Base-by-base conservation (phyloP, 2,113 vertebrate genomes). In the Marmota flaviventris region DNA sequence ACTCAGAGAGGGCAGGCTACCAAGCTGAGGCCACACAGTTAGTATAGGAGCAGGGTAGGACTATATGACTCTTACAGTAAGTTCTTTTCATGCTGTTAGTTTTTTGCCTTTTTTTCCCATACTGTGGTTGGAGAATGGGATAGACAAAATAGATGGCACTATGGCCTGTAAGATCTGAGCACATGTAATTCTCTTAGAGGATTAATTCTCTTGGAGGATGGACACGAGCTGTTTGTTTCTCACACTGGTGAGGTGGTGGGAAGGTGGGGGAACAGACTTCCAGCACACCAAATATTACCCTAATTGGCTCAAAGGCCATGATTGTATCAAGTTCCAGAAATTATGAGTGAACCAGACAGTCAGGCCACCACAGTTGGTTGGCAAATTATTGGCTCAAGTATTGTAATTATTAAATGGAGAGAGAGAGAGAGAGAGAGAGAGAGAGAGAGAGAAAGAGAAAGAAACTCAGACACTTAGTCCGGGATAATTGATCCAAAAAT, bases 271-370 rank as follows among this genome's bases (percentile, higher is more conserved):
- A 92, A 14, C 78, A 97, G 97, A 89, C 69, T 97, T 98, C 94
- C 85, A 97, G 53, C 58, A 95, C 42, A 67, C 67, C 83, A 92
- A 73, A 17, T 42, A 97, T 96, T 97, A 86, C 79, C 70, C 76
- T 96, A 79, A 48, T 97, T 97, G 88, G 92, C 96, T 98, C 61
- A 53, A 56, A 93, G 82, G 39, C 39, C 16, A 69, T 86, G 96
- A 93, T 95, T 96, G 94, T 97, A 96, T 98, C 95, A 85, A 94
- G 63, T 98, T 98, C 95, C 94, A 96, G 94, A 98, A 97, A 97
- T 98, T 97, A 97, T 97, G 97, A 98, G 96, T 84, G 95, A 98
- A 95, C 42, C 91, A 98, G 45, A 79, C 87, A 97, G 94, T 91
- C 61, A 96, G 97, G 93, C 92, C 95, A 93, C 97, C 90, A 51